phyloP scores from a whole-genome alignment of 2,888 invertebrate genomes.

The Diogma glabrata region DNA sequence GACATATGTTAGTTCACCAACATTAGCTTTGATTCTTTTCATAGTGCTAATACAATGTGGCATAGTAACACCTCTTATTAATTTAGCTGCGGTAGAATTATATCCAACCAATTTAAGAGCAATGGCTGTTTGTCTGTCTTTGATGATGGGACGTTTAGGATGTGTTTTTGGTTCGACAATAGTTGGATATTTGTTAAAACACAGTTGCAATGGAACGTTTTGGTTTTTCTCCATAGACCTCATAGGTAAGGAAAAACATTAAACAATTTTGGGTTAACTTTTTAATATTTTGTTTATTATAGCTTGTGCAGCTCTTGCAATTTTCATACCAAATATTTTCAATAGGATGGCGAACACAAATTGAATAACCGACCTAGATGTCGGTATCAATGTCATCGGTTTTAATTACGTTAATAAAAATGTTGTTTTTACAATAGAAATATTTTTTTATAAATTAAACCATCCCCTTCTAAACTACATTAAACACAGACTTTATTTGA shows the following conservation, averaged over 20 bases:
- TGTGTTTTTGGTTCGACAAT: constrained; percentile 39
- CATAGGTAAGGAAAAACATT: too few relatives aligned
- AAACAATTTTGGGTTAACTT: too few relatives aligned
- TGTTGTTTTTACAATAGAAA: too few relatives aligned
- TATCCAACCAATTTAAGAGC: constrained; percentile 35
- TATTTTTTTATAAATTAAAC: too few relatives aligned
- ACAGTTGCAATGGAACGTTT: constrained; percentile 37
- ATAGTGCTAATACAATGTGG: constrained; percentile 26
- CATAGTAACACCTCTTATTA: constrained; percentile 27
- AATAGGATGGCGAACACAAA: too few relatives aligned
- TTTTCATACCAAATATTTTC: constrained; percentile 14
- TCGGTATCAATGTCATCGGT: too few relatives aligned
- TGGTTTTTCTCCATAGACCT: too few relatives aligned
- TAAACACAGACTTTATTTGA: too few relatives aligned
- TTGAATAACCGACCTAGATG: too few relatives aligned
- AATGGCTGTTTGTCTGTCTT: constrained; percentile 41
- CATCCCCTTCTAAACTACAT: too few relatives aligned
- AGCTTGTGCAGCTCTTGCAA: constrained; percentile 9
- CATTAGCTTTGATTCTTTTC: constrained; percentile 25
- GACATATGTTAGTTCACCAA: constrained; percentile 22
- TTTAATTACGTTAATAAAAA: too few relatives aligned
- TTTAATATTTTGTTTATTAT: too few relatives aligned
- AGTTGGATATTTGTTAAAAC: constrained; percentile 35
- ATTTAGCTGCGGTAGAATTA: constrained; percentile 30
- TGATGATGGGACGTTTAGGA: constrained; percentile 41